Conservation (phyloP, 2,888 invertebrate species). For the Cerastis leucographa region DNA sequence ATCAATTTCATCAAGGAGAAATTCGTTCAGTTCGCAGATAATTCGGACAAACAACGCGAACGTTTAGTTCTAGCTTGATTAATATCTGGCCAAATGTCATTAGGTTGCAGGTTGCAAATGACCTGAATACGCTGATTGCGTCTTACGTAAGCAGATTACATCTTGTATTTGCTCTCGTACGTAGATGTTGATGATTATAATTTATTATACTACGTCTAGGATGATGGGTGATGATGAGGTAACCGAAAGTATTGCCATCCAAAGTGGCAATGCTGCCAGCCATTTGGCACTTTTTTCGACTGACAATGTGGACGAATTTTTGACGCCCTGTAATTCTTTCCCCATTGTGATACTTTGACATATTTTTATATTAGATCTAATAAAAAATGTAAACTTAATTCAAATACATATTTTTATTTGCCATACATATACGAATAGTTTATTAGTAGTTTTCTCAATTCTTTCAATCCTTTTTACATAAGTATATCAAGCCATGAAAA, state of each 20-base stretch:
- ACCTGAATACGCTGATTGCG: slow-evolving; percentile 46
- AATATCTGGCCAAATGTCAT: slow-evolving; percentile 45
- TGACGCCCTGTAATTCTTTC: too few relatives aligned
- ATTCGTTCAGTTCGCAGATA: slow-evolving; percentile 21
- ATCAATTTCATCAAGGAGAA: slow-evolving; percentile 36
- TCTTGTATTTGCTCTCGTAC: background rate
- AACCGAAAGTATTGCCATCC: background rate
- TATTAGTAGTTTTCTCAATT: background rate
- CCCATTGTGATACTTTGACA: too few relatives aligned
- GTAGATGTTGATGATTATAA: background rate
- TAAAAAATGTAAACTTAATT: too few relatives aligned
- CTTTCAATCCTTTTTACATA: background rate
- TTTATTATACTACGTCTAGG: background rate
- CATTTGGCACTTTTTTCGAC: too few relatives aligned
- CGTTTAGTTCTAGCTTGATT: slow-evolving; percentile 36
- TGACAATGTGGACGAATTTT: too few relatives aligned
- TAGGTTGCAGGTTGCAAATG: slow-evolving; percentile 33
- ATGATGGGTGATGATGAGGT: background rate
- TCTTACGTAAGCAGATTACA: slow-evolving; percentile 41
- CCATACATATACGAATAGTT: background rate
- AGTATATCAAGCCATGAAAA: too few relatives aligned
- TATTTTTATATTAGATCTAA: too few relatives aligned
- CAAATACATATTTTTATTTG: too few relatives aligned
- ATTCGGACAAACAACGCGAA: slow-evolving; percentile 24
- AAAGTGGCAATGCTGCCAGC: too few relatives aligned